These are phyloP conservation scores for Latrodectus hesperus DNA, from an alignment of 2,888 invertebrate genomes.

Conservation along the genomic window DNA sequence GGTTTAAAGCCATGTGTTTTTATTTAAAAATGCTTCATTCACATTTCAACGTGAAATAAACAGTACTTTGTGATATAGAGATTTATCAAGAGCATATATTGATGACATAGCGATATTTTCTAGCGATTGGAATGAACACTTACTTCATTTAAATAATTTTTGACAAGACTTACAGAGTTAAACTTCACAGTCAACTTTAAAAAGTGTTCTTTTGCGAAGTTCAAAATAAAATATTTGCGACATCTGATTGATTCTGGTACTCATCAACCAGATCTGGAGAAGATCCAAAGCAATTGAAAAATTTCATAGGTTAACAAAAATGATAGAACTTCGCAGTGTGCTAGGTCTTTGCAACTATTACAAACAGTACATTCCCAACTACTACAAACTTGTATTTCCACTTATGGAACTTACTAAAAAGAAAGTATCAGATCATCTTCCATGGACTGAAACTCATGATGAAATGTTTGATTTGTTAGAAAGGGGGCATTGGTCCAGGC, in stretches of 20 bases:
- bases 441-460: too few relatives aligned
- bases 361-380: too few relatives aligned
- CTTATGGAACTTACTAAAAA: too few relatives aligned
- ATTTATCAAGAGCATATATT: not conserved
- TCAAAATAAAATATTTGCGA: not conserved
- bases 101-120: not conserved
- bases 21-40: too few relatives aligned
- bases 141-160: too few relatives aligned
- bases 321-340: not conserved
- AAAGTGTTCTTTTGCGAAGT: not conserved
- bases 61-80: slow-evolving; percentile 22
- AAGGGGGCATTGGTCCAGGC: too few relatives aligned
- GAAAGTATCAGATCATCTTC: too few relatives aligned
- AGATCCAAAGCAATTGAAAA: not conserved
- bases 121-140: too few relatives aligned
- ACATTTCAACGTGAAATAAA: slow-evolving; percentile 65
- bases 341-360: too few relatives aligned
- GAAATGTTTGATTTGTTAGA: too few relatives aligned
- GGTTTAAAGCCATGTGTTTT: too few relatives aligned
- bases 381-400: too few relatives aligned
- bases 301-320: not conserved
- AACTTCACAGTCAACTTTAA: not conserved
- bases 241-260: not conserved
- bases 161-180: not conserved
- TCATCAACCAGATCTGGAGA: slow-evolving; percentile 5